Percentiles rank a stretch among this genome's conserved stretches.
phyloP scores from a whole-genome alignment of 2,797 vertebrate genomes.

The Natrix natrix region DNA sequence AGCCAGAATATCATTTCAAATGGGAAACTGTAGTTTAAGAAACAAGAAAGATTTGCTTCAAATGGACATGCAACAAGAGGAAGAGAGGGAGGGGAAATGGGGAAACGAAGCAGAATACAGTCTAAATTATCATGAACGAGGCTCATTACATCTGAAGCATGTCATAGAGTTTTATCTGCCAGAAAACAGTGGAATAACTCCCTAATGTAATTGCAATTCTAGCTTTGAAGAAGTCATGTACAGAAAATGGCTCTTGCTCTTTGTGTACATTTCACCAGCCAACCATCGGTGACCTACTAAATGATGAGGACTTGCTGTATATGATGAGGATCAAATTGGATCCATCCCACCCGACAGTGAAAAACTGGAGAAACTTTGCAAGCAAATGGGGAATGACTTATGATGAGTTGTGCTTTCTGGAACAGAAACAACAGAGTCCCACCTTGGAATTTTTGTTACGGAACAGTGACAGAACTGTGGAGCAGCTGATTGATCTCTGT shows the following conservation, averaged over 20 bases:
- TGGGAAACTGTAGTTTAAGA: not conserved
- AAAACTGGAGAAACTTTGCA: conserved; percentile 99
- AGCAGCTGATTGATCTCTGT: conserved; percentile 91
- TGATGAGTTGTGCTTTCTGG: conserved; percentile 92
- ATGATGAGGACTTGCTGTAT: conserved; percentile 94
- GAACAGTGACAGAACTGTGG: conserved; percentile 91
- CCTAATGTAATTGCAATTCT: conserved; percentile 44
- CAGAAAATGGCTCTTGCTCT: conserved; percentile 65
- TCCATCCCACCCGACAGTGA: conserved; percentile 93
- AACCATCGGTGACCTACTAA: conserved; percentile 94
- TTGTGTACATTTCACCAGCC: conserved; percentile 77
- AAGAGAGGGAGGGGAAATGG: not conserved
- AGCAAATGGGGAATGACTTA: conserved; percentile 99
- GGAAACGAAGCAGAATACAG: no score
- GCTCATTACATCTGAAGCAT: not conserved
- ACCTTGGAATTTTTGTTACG: conserved; percentile 92
- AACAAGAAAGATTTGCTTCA: not conserved
- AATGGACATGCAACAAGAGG: not conserved
- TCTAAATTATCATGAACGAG: not conserved
- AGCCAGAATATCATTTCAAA: not conserved
- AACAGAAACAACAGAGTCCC: conserved; percentile 90
- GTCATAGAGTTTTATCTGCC: not conserved
- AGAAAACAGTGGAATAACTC: conserved; percentile 32
- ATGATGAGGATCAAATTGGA: conserved; percentile 91
- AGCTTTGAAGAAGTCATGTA: conserved; percentile 62